These are phyloP conservation scores for Pristis pectinata DNA, from an alignment of 2,797 vertebrate species.

Conservation along the genomic window DNA sequence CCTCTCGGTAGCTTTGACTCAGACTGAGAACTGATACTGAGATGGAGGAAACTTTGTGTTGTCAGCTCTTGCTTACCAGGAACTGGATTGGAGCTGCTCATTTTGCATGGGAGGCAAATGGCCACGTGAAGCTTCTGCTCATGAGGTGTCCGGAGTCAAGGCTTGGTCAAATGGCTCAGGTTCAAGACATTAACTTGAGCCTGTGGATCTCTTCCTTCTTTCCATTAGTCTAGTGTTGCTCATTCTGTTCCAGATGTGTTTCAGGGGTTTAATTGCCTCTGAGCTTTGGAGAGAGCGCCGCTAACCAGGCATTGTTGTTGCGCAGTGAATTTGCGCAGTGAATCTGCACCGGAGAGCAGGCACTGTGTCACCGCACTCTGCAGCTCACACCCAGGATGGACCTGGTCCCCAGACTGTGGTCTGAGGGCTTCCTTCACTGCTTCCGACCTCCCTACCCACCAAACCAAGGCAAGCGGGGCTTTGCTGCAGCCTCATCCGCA, in stretches of 20 bases:
- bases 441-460: too few species aligned
- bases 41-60: background rate
- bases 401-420: background rate
- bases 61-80: too few species aligned
- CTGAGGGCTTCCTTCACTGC: background rate
- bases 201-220: background rate
- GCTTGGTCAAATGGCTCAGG: background rate
- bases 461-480: too few species aligned
- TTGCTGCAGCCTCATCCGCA: background rate
- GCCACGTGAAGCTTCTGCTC: background rate
- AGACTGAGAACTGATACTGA: background rate
- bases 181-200: background rate
- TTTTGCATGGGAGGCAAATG: background rate
- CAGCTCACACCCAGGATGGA: constrained; percentile 37
- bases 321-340: constrained; percentile 47
- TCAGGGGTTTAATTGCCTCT: background rate
- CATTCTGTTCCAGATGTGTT: background rate
- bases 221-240: background rate
- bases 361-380: constrained; percentile 42
- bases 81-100: background rate
- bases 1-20: background rate
- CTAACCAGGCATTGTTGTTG: constrained; percentile 53
- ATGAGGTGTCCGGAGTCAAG: background rate
- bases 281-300: constrained; percentile 45
- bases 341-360: constrained; percentile 42